These are phyloP conservation scores for Acronicta aceris DNA, from an alignment of 2,888 invertebrate genomes.

Conservation along the genomic window DNA sequence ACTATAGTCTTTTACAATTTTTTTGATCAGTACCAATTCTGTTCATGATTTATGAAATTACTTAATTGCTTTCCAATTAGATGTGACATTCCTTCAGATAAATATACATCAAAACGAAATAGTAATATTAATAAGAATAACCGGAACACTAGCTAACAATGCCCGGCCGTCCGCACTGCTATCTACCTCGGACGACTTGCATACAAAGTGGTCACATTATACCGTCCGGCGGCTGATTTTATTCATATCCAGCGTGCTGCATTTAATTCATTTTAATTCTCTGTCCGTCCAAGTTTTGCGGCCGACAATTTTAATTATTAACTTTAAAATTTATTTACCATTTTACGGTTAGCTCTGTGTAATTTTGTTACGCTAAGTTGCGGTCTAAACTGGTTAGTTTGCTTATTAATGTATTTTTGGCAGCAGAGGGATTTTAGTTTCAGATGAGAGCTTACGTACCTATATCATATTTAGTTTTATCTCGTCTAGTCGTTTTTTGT, in stretches of 20 bases:
- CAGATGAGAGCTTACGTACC: slow-evolving; percentile 7
- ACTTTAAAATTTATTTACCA: slow-evolving; percentile 50
- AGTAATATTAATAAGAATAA: slow-evolving; percentile 37
- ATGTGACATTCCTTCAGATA: not conserved
- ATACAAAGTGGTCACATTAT: slow-evolving; percentile 61
- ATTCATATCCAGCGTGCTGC: slow-evolving; percentile 52
- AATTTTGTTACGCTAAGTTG: slow-evolving; percentile 23
- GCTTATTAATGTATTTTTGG: slow-evolving; percentile 19
- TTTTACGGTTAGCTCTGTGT: slow-evolving; percentile 43
- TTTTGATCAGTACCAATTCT: too few relatives aligned
- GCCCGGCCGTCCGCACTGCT: slow-evolving; percentile 26
- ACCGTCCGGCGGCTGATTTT: slow-evolving; percentile 46
- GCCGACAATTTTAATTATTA: slow-evolving; percentile 63
- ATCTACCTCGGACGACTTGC: slow-evolving; percentile 49
- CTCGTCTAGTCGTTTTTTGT: slow-evolving; percentile 25
- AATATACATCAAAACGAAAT: slow-evolving; percentile 5
- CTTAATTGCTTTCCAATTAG: too few relatives aligned
- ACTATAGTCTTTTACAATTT: too few relatives aligned
- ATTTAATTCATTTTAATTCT: slow-evolving; percentile 65
- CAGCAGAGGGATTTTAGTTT: slow-evolving; percentile 19
- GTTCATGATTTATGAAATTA: too few relatives aligned
- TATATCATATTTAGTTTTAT: slow-evolving; percentile 23
- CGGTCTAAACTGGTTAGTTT: slow-evolving; percentile 26
- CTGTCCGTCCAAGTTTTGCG: slow-evolving; percentile 46
- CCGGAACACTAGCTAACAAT: slow-evolving; percentile 46